Evolutionary conservation across 2,113 vertebrate species (phyloP).

Genomic region (Thryonomys swinderianus): DNA sequence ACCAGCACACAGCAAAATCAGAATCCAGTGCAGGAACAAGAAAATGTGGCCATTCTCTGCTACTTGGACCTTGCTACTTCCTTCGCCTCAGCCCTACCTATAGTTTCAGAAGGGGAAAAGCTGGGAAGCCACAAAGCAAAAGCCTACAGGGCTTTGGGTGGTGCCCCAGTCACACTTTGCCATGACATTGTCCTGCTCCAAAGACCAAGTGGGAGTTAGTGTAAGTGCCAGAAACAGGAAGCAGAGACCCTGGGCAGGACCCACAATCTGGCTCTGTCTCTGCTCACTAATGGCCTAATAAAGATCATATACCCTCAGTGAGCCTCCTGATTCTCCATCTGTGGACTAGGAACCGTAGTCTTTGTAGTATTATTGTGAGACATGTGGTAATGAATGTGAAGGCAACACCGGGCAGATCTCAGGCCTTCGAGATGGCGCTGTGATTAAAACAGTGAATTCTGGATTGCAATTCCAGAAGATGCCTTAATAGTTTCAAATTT

Average conservation of each 20-base stretch:
- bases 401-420: no score
- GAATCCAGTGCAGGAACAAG: background rate
- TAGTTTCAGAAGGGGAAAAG: background rate
- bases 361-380: background rate
- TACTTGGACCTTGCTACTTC: background rate
- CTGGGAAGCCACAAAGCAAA: background rate
- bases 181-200: background rate
- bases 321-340: background rate
- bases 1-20: background rate
- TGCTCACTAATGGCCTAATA: background rate
- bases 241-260: background rate
- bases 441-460: background rate
- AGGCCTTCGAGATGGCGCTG: background rate
- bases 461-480: background rate
- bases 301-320: background rate
- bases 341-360: background rate
- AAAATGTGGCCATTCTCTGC: background rate
- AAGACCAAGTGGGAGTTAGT: background rate
- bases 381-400: background rate
- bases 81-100: background rate
- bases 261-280: background rate
- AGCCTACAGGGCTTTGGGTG: background rate
- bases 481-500: background rate
- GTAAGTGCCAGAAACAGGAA: background rate
- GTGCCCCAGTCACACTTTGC: background rate